Conservation (phyloP, 1,140 invertebrate genomes). For the Procambarus clarkii region DNA sequence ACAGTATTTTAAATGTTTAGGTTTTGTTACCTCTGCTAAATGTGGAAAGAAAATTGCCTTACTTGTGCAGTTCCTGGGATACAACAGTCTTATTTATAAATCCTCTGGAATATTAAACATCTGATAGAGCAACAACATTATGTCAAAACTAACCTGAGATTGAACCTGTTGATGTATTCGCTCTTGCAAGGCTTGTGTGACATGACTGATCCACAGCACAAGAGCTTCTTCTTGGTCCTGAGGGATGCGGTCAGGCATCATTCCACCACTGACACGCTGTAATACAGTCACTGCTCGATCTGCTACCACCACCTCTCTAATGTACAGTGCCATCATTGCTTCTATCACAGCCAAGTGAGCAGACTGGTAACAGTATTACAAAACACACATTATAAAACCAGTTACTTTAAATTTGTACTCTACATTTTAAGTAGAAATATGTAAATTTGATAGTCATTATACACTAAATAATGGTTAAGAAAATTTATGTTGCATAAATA, state of each 20-base stretch:
- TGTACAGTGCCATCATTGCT: constrained; percentile 95
- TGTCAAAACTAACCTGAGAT: constrained; percentile 8
- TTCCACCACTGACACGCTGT: constrained; percentile 81
- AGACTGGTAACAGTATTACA: constrained; percentile 81
- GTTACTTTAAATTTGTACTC: neutral
- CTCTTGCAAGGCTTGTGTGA: constrained; percentile 84
- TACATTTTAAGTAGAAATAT: too few species aligned
- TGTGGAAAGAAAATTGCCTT: too few species aligned
- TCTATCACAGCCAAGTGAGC: constrained; percentile 98
- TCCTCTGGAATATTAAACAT: too few species aligned
- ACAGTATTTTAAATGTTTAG: too few species aligned
- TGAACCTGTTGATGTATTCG: constrained; percentile 73
- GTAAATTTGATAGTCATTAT: too few species aligned
- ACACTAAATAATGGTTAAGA: too few species aligned
- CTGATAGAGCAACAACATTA: too few species aligned
- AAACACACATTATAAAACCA: neutral
- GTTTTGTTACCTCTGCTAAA: too few species aligned
- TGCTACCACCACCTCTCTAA: constrained; percentile 92
- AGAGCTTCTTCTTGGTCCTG: constrained; percentile 89
- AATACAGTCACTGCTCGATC: constrained; percentile 92
- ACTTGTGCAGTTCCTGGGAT: too few species aligned
- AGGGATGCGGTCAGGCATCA: constrained; percentile 78
- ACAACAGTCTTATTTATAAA: too few species aligned
- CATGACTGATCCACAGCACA: constrained; percentile 93
- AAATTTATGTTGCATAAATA: too few species aligned